Evolutionary conservation across 2,113 vertebrate species (phyloP), one percentile per base, ranked within the genome.

Genomic region (Phalacrocorax carbo): DNA sequence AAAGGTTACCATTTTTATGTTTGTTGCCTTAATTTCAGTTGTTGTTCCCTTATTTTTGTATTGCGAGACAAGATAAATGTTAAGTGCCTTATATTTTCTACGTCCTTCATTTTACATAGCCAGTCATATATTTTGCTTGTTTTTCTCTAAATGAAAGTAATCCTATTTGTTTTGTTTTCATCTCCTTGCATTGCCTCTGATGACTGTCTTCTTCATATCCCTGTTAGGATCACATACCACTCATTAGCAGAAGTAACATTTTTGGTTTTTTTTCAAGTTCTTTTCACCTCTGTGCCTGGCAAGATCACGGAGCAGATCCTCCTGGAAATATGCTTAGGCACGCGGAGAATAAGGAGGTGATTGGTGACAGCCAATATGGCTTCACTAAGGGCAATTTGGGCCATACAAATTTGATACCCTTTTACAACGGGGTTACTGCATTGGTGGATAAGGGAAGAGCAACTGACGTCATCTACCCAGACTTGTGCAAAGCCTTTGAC

Each of bases 51-150:
- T 91, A 52, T 85, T 91, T 95, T 93, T 97, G 89, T 95, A 91
- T 65, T 57, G 71, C 70, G 89, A 89, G 65, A 93, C 49, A 30
- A 92, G 94, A 86, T 89, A 76, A 95, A 94, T 52, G 86, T 94
- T 64, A 92, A 97, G 97, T 97, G 97, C 97, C 96, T 97, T 96
- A 81, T 82, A 42, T 76, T 94, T 84, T 42, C 83, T 36, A 82
- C 0, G 7, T 91, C 73, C 54, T 85, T 94, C 81, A 77, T 94
- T 96, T 89, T 79, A 62, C 86, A 62, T 52, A 38, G 52, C 83
- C 84, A 66, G 9, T 81, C 92, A 71, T 17, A 1, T 26, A 9
- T 88, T 87, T 91, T 77, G 36, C 46, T 90, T 81, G 55, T 17
- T 82, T 69, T 93, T 58, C 78, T 93, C 57, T 14, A 44, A 91